Evolutionary conservation across 2,888 invertebrate genomes (phyloP).

Genomic region (Seira ritae): DNA sequence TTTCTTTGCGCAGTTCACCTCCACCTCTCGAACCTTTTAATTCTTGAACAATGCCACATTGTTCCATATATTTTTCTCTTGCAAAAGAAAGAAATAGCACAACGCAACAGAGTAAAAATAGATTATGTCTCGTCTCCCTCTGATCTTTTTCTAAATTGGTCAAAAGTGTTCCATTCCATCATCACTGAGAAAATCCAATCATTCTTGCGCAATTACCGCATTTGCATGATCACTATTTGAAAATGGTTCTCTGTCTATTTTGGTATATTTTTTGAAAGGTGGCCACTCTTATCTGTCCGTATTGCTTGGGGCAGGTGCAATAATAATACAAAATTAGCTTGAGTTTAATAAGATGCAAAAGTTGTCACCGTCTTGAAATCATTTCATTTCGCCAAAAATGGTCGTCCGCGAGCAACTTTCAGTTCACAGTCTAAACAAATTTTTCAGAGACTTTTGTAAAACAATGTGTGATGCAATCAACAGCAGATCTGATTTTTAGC

Average conservation of each 20-base stretch:
- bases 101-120: neutral
- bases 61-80: neutral
- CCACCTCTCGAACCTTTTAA: too few relatives aligned
- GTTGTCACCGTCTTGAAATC: conserved; percentile 21
- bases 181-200: neutral
- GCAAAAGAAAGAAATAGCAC: neutral
- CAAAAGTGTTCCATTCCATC: conserved; percentile 23
- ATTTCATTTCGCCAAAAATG: conserved; percentile 55
- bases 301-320: neutral
- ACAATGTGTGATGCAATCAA: neutral
- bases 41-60: neutral
- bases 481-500: neutral
- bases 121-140: neutral
- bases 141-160: conserved; percentile 22
- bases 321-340: neutral
- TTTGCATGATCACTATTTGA: neutral
- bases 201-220: conserved; percentile 29
- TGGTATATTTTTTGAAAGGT: neutral
- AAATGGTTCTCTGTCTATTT: neutral
- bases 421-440: neutral
- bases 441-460: neutral
- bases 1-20: too few relatives aligned
- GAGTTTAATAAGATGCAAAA: neutral
- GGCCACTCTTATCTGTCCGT: neutral
- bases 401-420: neutral